Conservation (phyloP, 2,888 invertebrate species). For the Eupithecia centaureata region DNA sequence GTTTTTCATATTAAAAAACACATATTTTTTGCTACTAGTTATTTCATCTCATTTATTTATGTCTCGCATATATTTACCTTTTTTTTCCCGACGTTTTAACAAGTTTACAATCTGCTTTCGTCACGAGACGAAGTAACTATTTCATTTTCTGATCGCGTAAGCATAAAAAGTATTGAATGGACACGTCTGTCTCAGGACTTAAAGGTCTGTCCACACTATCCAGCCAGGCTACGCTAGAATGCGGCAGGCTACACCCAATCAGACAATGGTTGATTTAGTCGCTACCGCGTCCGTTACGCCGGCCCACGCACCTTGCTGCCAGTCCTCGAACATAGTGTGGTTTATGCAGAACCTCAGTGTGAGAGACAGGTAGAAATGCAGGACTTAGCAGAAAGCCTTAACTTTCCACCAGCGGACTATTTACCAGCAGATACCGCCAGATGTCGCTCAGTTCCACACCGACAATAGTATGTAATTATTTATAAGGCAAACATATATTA, state of each 20-base stretch:
- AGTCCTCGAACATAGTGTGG: slow-evolving; percentile 30
- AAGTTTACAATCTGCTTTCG: too few species aligned
- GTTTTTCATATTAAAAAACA: too few species aligned
- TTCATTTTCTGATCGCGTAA: too few species aligned
- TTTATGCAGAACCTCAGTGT: neutral
- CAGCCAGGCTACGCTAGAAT: slow-evolving; percentile 51
- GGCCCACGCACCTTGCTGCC: slow-evolving; percentile 71
- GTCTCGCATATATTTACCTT: too few species aligned
- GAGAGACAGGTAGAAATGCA: neutral
- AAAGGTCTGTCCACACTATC: slow-evolving; percentile 27
- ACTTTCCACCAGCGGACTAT: too few species aligned
- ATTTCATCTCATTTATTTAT: neutral
- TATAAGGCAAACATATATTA: too few species aligned
- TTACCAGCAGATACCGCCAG: too few species aligned
- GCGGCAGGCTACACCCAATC: slow-evolving; percentile 75
- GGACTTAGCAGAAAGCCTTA: neutral
- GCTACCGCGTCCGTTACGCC: slow-evolving; percentile 76
- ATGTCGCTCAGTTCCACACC: too few species aligned
- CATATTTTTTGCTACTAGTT: neutral
- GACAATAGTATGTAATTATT: too few species aligned
- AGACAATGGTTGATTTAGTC: slow-evolving; percentile 78
- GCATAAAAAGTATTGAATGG: too few species aligned
- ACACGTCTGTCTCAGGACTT: neutral
- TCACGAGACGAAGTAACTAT: too few species aligned
- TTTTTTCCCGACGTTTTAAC: too few species aligned